Base-by-base conservation (phyloP, 2,888 invertebrate genomes). In the Acronicta alni region DNA sequence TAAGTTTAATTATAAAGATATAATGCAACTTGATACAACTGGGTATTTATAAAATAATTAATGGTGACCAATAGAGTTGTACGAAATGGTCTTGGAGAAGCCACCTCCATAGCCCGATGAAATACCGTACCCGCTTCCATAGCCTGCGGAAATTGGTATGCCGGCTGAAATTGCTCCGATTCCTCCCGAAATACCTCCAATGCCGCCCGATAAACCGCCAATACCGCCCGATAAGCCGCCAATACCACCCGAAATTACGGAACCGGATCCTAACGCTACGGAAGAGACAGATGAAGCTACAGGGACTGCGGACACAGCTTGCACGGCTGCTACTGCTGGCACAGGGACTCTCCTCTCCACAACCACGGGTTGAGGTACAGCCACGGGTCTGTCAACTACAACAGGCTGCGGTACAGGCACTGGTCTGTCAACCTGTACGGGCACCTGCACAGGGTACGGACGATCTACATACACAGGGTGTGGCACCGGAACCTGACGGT, bases 361-460 rank as follows among this genome's bases (percentile, higher is more conserved):
- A 0, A 76, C 61, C 1, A 77, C 71, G 6, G 79, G 75, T 10
- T 77, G 75, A 1, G 79, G 67, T 3, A 79, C 79, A 8, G 79
- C 16, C 0, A 72, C 80, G 16, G 69, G 70, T 43, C 74, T 86
- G 54, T 85, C 89, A 9, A 87, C 88, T 2, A 85, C 85, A 0
- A 91, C 88, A 6, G 89, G 89, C n/a, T 90, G 90, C 0, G 90
- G 88, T 0, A 93, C 90, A 0, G 92, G 84, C 9, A 93, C 92
- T 0, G 95, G 95, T 73, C 95, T 93, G 62, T 95, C 95, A 0
- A 96, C 94, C 54, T 94, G 85, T 12, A 96, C 95, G 0, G 96
- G 96, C 0, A 95, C 93, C 14, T 95, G 95, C 2, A 96, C 95
- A n/a, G 94, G 94, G 15, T 95, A 95, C 1, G 94, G 95, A 30